These are phyloP conservation scores for Drosophila setosimentum DNA, from an alignment of 2,888 invertebrate species.

Conservation along the genomic window DNA sequence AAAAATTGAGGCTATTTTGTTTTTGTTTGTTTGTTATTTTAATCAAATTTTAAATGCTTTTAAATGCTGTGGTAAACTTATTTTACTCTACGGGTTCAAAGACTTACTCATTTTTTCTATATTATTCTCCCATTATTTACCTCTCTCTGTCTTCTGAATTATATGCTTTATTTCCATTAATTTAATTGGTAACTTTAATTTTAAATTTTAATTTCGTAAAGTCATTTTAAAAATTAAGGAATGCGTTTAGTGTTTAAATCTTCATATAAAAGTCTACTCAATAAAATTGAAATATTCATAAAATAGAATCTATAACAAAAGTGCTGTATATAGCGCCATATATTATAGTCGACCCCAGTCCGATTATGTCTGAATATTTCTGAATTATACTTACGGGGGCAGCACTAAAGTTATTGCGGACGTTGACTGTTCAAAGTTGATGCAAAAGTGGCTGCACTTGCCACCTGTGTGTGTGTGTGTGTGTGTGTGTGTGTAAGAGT, in stretches of 20 bases:
- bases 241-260: neutral
- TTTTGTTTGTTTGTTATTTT: neutral
- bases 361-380: neutral
- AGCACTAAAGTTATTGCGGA: conserved; percentile 23
- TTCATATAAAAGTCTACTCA: no score
- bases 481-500: neutral
- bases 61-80: neutral
- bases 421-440: conserved; percentile 27
- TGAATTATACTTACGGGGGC: conserved; percentile 14
- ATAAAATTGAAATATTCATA: neutral
- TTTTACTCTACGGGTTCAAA: neutral
- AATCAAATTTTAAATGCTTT: neutral
- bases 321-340: neutral
- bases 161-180: neutral
- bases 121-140: neutral
- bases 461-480: conserved; percentile 22
- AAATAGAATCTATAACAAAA: neutral
- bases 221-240: neutral
- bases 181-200: neutral
- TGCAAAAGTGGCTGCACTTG: conserved; percentile 38
- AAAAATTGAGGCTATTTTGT: neutral
- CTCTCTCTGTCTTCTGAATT: no score
- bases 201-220: neutral
- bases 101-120: neutral
- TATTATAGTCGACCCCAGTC: neutral